phyloP scores from a whole-genome alignment of 2,888 invertebrate species.

The Tiphia femorata region DNA sequence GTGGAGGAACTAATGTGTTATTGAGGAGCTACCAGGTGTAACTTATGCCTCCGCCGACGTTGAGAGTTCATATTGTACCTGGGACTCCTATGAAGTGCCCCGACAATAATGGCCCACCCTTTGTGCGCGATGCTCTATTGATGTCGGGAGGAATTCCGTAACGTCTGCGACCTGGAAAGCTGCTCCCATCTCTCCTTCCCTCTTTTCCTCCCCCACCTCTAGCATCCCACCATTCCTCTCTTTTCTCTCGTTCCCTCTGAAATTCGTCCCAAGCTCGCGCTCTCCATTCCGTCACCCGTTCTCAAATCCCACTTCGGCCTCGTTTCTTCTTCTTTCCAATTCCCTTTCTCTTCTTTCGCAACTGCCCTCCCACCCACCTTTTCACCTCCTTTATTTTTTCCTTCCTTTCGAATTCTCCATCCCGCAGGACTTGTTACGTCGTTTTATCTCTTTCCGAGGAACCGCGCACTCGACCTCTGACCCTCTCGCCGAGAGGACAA shows the following conservation, averaged over 20 bases:
- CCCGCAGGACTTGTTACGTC: no score
- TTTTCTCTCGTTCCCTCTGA: conserved; percentile 1
- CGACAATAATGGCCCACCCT: conserved; percentile 50
- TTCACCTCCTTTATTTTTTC: conserved; percentile 11
- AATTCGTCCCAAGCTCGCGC: no score
- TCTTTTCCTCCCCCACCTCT: background rate
- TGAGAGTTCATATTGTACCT: conserved; percentile 52
- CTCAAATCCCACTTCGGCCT: no score
- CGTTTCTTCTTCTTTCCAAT: no score
- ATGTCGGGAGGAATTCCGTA: conserved; percentile 52
- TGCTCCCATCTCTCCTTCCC: conserved; percentile 13
- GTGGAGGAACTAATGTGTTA: conserved; percentile 50
- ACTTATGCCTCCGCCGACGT: conserved; percentile 45
- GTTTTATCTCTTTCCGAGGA: no score
- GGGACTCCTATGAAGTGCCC: conserved; percentile 43
- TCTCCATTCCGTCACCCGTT: no score
- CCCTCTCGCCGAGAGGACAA: no score
- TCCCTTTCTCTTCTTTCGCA: no score
- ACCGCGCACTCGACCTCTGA: no score
- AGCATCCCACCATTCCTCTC: background rate
- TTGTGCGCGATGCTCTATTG: conserved; percentile 53
- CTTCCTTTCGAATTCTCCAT: no score
- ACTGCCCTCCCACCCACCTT: background rate
- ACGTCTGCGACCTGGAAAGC: conserved; percentile 46
- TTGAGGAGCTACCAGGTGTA: conserved; percentile 60